Evolutionary conservation across 2,888 invertebrate species (phyloP).

Genomic region (Coenonympha glycerion): DNA sequence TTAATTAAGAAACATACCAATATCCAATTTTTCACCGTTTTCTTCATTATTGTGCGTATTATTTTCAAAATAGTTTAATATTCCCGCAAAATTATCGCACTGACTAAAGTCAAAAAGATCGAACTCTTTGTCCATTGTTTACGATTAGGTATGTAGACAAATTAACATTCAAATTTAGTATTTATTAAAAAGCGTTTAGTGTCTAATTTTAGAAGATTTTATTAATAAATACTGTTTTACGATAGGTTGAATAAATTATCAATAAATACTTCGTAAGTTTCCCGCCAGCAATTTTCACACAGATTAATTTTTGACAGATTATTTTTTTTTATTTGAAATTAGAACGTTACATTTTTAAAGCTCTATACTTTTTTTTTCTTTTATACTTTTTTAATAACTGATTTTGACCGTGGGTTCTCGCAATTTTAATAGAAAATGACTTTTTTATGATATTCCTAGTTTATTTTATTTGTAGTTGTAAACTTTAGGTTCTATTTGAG

Average conservation of each 20-base stretch:
- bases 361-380: no score
- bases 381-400: no score
- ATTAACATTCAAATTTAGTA: background rate
- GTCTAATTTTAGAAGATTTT: background rate
- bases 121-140: constrained; percentile 21
- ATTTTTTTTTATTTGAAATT: no score
- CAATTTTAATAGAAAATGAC: no score
- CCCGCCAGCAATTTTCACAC: background rate
- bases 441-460: no score
- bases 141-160: no score
- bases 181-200: background rate
- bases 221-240: background rate
- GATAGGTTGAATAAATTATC: background rate
- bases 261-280: background rate
- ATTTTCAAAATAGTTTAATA: background rate
- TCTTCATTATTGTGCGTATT: background rate
- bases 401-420: no score
- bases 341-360: no score
- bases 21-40: background rate
- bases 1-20: constrained; percentile 9
- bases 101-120: constrained; percentile 37
- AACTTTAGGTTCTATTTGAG: no score
- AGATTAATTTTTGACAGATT: background rate
- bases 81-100: constrained; percentile 40
- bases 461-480: no score